Evolutionary conservation across 2,113 vertebrate species (phyloP), one percentile per base, ranked within the genome.

Genomic region (Chionomys nivalis): DNA sequence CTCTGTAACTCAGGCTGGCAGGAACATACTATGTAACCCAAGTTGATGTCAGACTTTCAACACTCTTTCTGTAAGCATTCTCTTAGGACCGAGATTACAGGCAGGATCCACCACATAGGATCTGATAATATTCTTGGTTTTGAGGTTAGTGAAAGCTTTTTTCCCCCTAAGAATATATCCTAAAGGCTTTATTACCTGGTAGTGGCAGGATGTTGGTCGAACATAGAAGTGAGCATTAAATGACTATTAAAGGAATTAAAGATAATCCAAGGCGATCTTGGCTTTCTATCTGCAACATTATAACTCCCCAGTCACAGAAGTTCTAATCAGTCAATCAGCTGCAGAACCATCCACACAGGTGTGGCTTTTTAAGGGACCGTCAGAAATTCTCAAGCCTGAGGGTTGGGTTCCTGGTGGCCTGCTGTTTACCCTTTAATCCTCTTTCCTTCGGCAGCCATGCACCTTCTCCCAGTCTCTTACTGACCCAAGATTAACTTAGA

Each of bases 351-450:
- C 86, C 26, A 36, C 31, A n/a, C 10, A 52, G 33, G 21, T 16
- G 19, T 26, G 33, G 16, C 44, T 68, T 68, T 49, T 66, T 12
- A 21, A 49, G 19, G 65, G 31, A 24, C 65, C 31, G 8, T 49
- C 19, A 68, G 83, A 42, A 24, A 5, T 87, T 55, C 47, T 36
- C 21, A 88, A 31, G 8, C 42, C 61, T 13, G 55, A 16, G 23
- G 23, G 23, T 16, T 5, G 5, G 21, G 23, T n/a, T 42, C 1
- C 11, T 1, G 4, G 55, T 76, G 23, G 78, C 14, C 52, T 26
- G 6, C 7, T 2, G 3, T 5, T 11, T 9, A 4, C 11, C 19
- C 79, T 2, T 0, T 14, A 44, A 13, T 7, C 58, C n/a, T 16
- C 1, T 0, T n/a, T 63, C 19, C 0, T 14, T 5, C 9, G 42